phyloP scores from a whole-genome alignment of 2,113 vertebrate genomes.

The Thunnus thynnus region DNA sequence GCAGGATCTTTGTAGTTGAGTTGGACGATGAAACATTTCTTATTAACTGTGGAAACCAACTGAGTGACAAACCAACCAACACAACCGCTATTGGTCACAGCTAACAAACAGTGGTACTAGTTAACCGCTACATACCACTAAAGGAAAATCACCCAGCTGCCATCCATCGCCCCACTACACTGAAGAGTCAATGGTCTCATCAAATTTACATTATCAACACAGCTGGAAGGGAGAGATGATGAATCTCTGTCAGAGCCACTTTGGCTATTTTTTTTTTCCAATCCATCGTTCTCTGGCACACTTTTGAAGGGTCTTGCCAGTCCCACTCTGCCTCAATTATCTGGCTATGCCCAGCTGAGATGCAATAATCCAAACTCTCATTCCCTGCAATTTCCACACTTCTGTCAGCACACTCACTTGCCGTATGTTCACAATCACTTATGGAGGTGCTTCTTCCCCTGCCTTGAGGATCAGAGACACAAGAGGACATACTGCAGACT shows the following conservation, averaged over 20 bases:
- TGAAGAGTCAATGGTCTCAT: constrained; percentile 69
- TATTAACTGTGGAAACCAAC: constrained; percentile 10
- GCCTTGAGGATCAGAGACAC: constrained; percentile 78
- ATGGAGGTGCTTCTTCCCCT: constrained; percentile 76
- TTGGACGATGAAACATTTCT: constrained; percentile 1
- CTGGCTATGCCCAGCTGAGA: constrained; percentile 83
- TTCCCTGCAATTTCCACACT: constrained; percentile 87
- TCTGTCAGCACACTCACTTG: constrained; percentile 78
- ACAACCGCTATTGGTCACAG: constrained; percentile 33
- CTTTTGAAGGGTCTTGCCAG: constrained; percentile 79
- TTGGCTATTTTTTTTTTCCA: constrained; percentile 75
- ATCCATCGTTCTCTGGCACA: constrained; percentile 77
- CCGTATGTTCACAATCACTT: constrained; percentile 84
- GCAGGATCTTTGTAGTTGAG: neutral
- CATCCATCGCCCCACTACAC: constrained; percentile 43
- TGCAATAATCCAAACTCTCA: constrained; percentile 87
- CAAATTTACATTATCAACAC: constrained; percentile 81
- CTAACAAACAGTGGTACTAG: constrained; percentile 29
- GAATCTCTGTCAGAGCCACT: constrained; percentile 79
- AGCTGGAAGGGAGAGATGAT: constrained; percentile 74
- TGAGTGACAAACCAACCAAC: constrained; percentile 27
- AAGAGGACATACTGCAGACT: constrained; percentile 61
- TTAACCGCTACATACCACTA: constrained; percentile 32
- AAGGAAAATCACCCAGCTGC: constrained; percentile 61
- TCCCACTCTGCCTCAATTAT: constrained; percentile 83